A percentile compares a stretch with the other conserved stretches of the same genome.
These are phyloP conservation scores for Anaspis maculata DNA, from an alignment of 2,888 invertebrate species.

Conservation along the genomic window DNA sequence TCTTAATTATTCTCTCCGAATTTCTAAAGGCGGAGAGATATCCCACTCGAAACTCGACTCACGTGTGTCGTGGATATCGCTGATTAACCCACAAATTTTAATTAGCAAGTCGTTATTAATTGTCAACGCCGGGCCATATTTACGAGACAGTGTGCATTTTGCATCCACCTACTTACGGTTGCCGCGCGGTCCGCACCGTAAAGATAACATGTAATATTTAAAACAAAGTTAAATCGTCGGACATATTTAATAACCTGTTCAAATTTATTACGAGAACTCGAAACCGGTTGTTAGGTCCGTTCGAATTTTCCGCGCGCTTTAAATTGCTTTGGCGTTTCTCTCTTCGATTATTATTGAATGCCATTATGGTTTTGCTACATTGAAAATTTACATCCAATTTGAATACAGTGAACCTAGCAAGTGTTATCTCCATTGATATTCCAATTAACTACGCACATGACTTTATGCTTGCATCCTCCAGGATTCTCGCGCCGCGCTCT, in stretches of 20 bases:
- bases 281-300: conserved; percentile 27
- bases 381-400: conserved; percentile 4
- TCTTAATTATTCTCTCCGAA: too few species aligned
- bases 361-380: conserved; percentile 4
- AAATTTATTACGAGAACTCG: conserved; percentile 26
- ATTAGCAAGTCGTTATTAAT: too few species aligned
- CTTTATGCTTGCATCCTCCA: too few species aligned
- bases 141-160: too few species aligned
- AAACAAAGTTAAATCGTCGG: conserved; percentile 20
- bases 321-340: conserved; percentile 13
- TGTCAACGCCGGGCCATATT: too few species aligned
- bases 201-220: conserved; percentile 15
- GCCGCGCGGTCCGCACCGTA: conserved; percentile 5
- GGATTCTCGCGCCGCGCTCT: too few species aligned
- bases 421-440: conserved; percentile 1
- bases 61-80: too few species aligned
- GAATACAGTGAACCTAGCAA: not conserved
- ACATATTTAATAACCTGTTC: conserved; percentile 26
- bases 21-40: too few species aligned
- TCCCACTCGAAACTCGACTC: too few species aligned
- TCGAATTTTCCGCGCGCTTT: conserved; percentile 22
- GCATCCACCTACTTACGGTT: conserved; percentile 9
- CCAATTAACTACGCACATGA: not conserved
- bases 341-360: conserved; percentile 5
- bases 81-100: conserved; percentile 9